Evolutionary conservation across 2,888 invertebrate genomes (phyloP), one percentile per base, ranked within the genome.

Genomic region (Folsomia candida): DNA sequence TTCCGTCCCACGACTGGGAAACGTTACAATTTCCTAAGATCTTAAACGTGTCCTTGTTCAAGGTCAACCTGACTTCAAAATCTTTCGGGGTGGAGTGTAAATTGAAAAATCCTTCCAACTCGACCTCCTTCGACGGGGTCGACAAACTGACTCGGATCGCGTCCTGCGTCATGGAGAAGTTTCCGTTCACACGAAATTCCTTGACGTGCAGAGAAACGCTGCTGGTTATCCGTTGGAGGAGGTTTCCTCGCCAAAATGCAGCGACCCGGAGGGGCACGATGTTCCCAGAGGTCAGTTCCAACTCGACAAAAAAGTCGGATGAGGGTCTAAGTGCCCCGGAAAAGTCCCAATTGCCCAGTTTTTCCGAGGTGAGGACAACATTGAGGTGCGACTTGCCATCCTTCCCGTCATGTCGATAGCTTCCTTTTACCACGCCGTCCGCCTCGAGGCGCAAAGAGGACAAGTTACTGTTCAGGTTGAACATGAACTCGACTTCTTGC

Each of bases 281-380:
- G 4, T 62, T 9, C 6, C 74, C 29, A 57, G 63, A 1, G 6
- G 61, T 26, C 0, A 24, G 9, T 3, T 76, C 76, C 20, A 72
- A 75, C 9, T 71, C 72, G 22, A 79, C 61, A 28, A 70, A 64
- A 51, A 80, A 71, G 37, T 77, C 67, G 3, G 69, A 22, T 0
- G 64, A 59, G 1, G 77, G 68, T 57, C 78, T 66, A 3, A 80
- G 24, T 9, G 69, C 65, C 14, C 69, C 76, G 2, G 67, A 51
- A 3, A 78, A 61, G 64, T 78, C 75, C 80, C 80, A 80, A 11
- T 78, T 73, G 2, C 78, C 74, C 54, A 74, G 71, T 9, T 74
- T 64, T 14, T 69, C 69, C 1, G 75, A 75, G 25, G 77, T 68
- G 20, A 76, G 14, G 25, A 67, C 70, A 18, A 79, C 37, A 11